Evolutionary conservation across 2,888 invertebrate genomes (phyloP), one percentile per base, ranked within the genome.

Genomic region (Sesamia inferens): DNA sequence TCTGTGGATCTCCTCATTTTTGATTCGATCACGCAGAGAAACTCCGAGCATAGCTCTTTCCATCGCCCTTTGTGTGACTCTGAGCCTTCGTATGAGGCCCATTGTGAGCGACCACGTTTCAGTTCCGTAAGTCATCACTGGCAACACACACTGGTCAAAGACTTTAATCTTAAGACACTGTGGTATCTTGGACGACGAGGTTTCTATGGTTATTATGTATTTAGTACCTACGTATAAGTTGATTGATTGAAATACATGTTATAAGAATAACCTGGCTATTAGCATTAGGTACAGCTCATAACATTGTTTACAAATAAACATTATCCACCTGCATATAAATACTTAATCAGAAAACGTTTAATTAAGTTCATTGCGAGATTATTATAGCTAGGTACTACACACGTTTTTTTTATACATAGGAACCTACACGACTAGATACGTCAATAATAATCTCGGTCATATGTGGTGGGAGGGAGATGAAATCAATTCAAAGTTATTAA

Each of bases 321-420:
- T 59, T 63, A 71, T 61, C 39, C 67, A 76, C 71, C 77, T 79
- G 71, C 71, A 57, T 76, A 70, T 68, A 63, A 69, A 58, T 70
- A 51, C 24, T 59, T 63, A 54, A 70, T 62, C 65, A 59, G 58
- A 76, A 69, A 70, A 70, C 31, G 31, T 31, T 47, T 64, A 66
- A 73, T 73, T 54, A 58, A 54, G 62, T 58, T 13, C 67, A 24
- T 58, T 55, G 58, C 57, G 51, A 68, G 64, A 61, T 69, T 57
- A 62, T 42, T 59, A 2, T 14, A 55, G 31, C 31, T 24, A 24
- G 4, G 14, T 31, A 31, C 31, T 67, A 47, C 14, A n/a, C 39
- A 42, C 54, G 14, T 59, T 39, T 64, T 48, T 14, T 31, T 42
- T 51, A 8, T 31, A 8, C 13, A 19, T 8, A n/a, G 5, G 14